A percentile compares a stretch with the other conserved stretches of the same genome.
Conservation (phyloP, 2,797 vertebrate genomes). For the Acipenser ruthenus region DNA sequence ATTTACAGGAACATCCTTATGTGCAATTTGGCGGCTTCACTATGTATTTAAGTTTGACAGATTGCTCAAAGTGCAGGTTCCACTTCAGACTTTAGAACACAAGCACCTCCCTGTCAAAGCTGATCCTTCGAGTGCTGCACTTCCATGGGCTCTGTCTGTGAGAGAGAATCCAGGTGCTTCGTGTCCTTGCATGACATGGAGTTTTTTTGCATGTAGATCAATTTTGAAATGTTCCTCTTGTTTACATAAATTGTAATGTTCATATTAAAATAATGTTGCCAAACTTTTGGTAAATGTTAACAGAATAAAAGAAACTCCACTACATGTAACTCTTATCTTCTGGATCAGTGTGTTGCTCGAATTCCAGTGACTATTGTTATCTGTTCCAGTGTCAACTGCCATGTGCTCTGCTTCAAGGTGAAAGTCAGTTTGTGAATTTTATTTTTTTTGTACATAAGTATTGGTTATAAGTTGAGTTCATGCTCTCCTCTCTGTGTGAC, state of each 20-base stretch:
- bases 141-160: conserved; percentile 75
- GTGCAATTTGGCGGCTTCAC: conserved; percentile 19
- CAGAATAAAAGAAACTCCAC: conserved; percentile 72
- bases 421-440: conserved; percentile 52
- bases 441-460: conserved; percentile 88
- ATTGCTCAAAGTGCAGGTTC: conserved; percentile 52
- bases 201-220: conserved; percentile 88
- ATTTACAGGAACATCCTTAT: conserved; percentile 31
- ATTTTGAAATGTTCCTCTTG: conserved; percentile 87
- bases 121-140: conserved; percentile 84
- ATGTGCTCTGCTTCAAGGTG: conserved; percentile 87
- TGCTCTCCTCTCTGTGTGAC: conserved; percentile 74
- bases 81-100: conserved; percentile 41
- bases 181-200: conserved; percentile 95
- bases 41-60: conserved; percentile 26
- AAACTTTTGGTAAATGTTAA: conserved; percentile 92
- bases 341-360: conserved; percentile 79
- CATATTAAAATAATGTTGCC: conserved; percentile 83
- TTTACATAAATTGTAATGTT: conserved; percentile 97
- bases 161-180: conserved; percentile 66
- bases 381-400: conserved; percentile 89
- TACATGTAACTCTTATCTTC: conserved; percentile 80
- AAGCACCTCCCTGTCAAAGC: conserved; percentile 61
- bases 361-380: conserved; percentile 79
- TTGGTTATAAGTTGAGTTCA: conserved; percentile 75